phyloP scores from a whole-genome alignment of 2,888 invertebrate species.

The Mimumesa dahlbomi region DNA sequence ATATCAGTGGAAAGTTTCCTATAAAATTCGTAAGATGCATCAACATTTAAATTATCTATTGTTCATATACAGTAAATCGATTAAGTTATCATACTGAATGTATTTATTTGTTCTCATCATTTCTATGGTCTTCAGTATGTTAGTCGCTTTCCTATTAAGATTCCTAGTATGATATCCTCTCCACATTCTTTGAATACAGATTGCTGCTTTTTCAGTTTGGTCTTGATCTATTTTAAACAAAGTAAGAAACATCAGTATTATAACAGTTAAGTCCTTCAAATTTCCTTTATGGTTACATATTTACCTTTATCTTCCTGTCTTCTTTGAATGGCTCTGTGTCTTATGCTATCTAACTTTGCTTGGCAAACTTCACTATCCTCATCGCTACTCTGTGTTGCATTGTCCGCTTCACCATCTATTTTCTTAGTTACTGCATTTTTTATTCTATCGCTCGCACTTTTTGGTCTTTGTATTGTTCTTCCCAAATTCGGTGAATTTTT shows the following conservation, averaged over 20 bases:
- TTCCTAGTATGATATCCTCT: conserved; percentile 91
- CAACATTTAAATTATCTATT: conserved; percentile 2
- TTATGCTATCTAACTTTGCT: conserved; percentile 85
- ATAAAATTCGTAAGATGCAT: conserved; percentile 17
- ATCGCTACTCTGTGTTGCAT: conserved; percentile 78
- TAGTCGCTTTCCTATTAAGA: conserved; percentile 85
- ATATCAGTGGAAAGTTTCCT: conserved; percentile 92
- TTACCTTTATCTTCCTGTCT: conserved; percentile 76
- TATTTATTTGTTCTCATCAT: conserved; percentile 90
- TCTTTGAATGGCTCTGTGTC: conserved; percentile 83
- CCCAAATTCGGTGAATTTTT: conserved; percentile 74
- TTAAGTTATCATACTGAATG: conserved; percentile 86
- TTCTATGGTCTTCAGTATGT: conserved; percentile 86
- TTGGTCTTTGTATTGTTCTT: conserved; percentile 67
- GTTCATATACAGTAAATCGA: background rate
- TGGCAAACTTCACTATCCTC: conserved; percentile 86
- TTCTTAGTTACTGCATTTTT: conserved; percentile 61
- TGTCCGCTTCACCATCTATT: conserved; percentile 60
- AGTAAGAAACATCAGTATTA: too few species aligned
- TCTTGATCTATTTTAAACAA: conserved; percentile 72
- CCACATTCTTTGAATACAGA: conserved; percentile 93
- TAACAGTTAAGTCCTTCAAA: background rate
- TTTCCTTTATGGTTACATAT: background rate
- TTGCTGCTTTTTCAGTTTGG: conserved; percentile 83
- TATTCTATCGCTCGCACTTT: conserved; percentile 65